These are phyloP conservation scores for Rhynchotus rufescens DNA, from an alignment of 2,797 vertebrate species.

Conservation along the genomic window DNA sequence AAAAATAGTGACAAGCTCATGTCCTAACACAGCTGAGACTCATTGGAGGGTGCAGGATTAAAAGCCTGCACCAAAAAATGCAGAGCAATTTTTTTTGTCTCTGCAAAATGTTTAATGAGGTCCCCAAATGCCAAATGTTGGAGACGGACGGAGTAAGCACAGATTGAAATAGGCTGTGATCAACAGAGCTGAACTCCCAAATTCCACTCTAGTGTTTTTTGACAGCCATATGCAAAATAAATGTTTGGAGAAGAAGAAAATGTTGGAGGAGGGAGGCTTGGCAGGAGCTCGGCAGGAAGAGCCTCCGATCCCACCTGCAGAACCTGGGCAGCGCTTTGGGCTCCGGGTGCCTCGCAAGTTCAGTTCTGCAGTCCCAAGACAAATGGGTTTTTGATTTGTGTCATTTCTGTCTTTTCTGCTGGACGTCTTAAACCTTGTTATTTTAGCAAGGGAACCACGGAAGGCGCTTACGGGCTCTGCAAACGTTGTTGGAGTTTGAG, in stretches of 20 bases:
- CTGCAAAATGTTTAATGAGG: background rate
- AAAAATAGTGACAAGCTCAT: too few relatives aligned
- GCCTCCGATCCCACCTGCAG: slow-evolving; percentile 1
- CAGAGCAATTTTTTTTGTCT: background rate
- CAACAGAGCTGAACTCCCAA: background rate
- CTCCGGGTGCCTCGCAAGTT: background rate
- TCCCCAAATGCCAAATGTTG: background rate
- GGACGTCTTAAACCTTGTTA: background rate
- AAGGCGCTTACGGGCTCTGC: background rate
- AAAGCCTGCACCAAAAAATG: background rate
- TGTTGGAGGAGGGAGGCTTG: slow-evolving; percentile 12
- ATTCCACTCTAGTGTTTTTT: background rate
- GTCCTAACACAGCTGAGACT: background rate
- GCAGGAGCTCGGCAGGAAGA: background rate
- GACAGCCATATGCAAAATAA: background rate
- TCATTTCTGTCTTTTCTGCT: background rate
- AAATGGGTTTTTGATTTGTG: background rate
- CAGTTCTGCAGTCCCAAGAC: background rate
- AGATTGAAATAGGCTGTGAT: background rate
- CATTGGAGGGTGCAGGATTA: background rate
- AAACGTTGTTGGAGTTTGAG: background rate
- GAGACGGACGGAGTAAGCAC: slow-evolving; percentile 23
- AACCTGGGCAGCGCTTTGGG: background rate
- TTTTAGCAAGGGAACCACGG: background rate
- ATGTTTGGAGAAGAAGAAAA: background rate